phyloP scores from a whole-genome alignment of 2,797 vertebrate species.

The Squalus acanthias region DNA sequence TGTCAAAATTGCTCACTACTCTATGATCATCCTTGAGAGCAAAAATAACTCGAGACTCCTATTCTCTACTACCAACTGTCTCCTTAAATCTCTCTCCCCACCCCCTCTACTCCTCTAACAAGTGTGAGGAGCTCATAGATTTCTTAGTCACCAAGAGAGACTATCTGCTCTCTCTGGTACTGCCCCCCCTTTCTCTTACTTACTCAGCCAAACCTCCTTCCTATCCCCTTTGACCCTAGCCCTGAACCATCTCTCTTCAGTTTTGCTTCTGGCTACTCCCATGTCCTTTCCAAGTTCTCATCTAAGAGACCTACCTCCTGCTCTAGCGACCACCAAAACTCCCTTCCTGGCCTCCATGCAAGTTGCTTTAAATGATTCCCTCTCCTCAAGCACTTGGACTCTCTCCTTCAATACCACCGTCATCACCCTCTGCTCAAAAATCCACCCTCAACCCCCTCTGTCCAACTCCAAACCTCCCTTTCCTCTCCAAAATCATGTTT shows the following conservation, averaged over 20 bases:
- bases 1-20: neutral
- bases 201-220: neutral
- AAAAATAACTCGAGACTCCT: neutral
- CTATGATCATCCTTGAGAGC: neutral
- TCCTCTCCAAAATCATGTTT: neutral
- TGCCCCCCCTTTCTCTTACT: neutral
- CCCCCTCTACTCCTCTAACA: neutral
- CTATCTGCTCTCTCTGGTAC: neutral
- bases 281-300: neutral
- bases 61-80: neutral
- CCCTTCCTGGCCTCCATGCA: neutral
- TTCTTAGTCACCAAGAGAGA: neutral
- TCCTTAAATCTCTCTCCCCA: neutral
- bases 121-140: neutral
- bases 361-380: neutral
- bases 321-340: neutral
- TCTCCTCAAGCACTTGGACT: neutral
- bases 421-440: neutral
- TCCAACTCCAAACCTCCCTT: neutral
- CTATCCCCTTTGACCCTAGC: neutral
- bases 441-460: neutral
- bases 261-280: neutral
- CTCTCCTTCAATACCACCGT: neutral
- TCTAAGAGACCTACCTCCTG: neutral
- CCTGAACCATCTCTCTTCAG: neutral